phyloP scores from a whole-genome alignment of 2,888 invertebrate species.

The Drosophila algonquin region DNA sequence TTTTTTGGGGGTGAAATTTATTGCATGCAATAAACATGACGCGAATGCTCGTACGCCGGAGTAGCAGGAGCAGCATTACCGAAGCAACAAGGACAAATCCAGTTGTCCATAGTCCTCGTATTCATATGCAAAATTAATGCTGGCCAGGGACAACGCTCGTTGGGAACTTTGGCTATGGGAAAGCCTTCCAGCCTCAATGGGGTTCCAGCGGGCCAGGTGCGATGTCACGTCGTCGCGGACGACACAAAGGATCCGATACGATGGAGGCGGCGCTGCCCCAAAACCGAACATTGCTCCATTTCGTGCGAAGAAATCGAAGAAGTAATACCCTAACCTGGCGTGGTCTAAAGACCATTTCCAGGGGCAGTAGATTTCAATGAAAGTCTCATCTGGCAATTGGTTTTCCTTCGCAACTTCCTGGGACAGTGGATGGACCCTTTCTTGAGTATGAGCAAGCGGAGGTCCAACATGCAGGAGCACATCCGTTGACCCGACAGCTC shows the following conservation, averaged over 20 bases:
- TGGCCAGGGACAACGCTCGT: constrained; percentile 12
- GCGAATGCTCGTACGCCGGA: constrained; percentile 2
- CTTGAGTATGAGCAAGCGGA: no score
- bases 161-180: constrained; percentile 17
- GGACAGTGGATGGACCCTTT: neutral
- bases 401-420: neutral
- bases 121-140: constrained; percentile 71
- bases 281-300: neutral
- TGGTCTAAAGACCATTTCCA: no score
- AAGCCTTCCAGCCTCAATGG: constrained; percentile 12
- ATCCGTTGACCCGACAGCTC: constrained; percentile 53
- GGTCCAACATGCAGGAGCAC: constrained; percentile 30
- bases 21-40: constrained; percentile 49
- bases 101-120: constrained; percentile 41
- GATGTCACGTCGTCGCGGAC: constrained; percentile 19
- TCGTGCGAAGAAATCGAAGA: no score
- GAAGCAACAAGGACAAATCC: constrained; percentile 28
- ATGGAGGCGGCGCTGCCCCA: neutral
- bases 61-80: constrained; percentile 10
- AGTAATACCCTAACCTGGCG: no score
- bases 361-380: no score
- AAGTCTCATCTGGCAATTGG: neutral
- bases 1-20: constrained; percentile 29
- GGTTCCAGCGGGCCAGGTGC: constrained; percentile 7
- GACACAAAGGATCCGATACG: neutral